A percentile compares a stretch with the other conserved stretches of the same genome.
These are phyloP conservation scores for Drosophila nr. fundita DNA, from an alignment of 2,888 invertebrate species.

Conservation along the genomic window DNA sequence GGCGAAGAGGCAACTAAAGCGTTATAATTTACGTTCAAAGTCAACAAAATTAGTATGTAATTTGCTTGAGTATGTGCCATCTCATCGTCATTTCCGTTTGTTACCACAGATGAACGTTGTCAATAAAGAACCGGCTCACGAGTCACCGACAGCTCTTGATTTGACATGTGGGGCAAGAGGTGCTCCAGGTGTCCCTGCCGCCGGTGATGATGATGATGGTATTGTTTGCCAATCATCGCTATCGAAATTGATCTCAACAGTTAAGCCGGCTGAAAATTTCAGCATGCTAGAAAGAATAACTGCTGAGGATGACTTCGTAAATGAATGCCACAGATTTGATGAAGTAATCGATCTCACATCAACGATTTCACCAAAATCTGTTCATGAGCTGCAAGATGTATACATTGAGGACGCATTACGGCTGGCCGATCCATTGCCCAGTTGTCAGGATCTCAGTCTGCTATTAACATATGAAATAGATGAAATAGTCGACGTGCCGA, in stretches of 20 bases:
- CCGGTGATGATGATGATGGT: background rate
- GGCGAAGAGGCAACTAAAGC: background rate
- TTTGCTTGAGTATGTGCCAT: conserved; percentile 30
- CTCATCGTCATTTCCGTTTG: conserved; percentile 45
- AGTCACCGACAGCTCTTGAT: conserved; percentile 19
- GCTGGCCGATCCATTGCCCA: background rate
- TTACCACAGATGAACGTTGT: conserved; percentile 32
- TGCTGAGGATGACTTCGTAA: background rate
- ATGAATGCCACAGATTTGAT: background rate
- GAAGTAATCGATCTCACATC: background rate
- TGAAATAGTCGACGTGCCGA: background rate
- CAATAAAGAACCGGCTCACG: conserved; percentile 10
- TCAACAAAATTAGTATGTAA: conserved; percentile 27
- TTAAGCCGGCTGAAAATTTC: conserved; percentile 2
- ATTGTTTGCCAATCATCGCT: background rate
- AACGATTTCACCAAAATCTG: background rate
- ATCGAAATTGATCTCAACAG: background rate
- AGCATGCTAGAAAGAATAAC: background rate
- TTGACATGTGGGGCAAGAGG: background rate
- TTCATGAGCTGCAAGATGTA: conserved; percentile 6
- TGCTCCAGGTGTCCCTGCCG: background rate
- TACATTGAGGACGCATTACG: conserved; percentile 10
- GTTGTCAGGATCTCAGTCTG: background rate
- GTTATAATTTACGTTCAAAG: conserved; percentile 5
- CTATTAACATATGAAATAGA: conserved; percentile 3